These are phyloP conservation scores for Acromyrmex heyeri DNA, from an alignment of 1,140 invertebrate genomes.

Conservation along the genomic window DNA sequence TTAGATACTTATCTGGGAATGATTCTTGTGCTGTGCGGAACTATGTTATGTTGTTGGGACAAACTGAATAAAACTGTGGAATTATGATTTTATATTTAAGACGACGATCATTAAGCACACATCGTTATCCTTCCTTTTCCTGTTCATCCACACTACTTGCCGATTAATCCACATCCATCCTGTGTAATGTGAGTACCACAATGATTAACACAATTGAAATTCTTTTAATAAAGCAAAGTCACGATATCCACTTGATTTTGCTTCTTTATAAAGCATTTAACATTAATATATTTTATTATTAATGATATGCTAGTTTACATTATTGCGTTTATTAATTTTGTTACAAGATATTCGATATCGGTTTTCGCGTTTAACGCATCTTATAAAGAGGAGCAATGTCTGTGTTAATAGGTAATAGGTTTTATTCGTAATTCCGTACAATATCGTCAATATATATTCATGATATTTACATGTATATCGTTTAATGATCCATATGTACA, in stretches of 20 bases:
- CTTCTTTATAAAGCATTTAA: background rate
- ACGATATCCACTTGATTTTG: background rate
- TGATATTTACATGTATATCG: conserved; percentile 75
- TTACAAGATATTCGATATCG: conserved; percentile 81
- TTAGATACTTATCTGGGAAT: conserved; percentile 86
- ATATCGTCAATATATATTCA: conserved; percentile 65
- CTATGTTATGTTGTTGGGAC: conserved; percentile 85
- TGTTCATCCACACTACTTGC: background rate
- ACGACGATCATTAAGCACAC: background rate
- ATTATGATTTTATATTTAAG: background rate
- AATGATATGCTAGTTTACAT: conserved; percentile 75
- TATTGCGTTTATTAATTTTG: conserved; percentile 77
- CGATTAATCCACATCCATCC: conserved; percentile 24
- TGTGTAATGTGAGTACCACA: conserved; percentile 40
- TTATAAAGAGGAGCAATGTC: conserved; percentile 65
- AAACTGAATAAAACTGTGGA: conserved; percentile 72
- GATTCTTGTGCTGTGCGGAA: conserved; percentile 83
- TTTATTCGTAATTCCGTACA: conserved; percentile 71
- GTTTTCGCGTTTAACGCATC: conserved; percentile 58
- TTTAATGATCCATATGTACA: conserved; percentile 76
- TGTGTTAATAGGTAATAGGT: conserved; percentile 80
- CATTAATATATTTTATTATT: conserved; percentile 60
- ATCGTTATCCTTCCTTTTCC: background rate
- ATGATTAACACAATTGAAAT: conserved; percentile 13
- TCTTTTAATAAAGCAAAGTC: background rate